Conservation (phyloP, 2,888 invertebrate genomes). For the Junonia oenone region DNA sequence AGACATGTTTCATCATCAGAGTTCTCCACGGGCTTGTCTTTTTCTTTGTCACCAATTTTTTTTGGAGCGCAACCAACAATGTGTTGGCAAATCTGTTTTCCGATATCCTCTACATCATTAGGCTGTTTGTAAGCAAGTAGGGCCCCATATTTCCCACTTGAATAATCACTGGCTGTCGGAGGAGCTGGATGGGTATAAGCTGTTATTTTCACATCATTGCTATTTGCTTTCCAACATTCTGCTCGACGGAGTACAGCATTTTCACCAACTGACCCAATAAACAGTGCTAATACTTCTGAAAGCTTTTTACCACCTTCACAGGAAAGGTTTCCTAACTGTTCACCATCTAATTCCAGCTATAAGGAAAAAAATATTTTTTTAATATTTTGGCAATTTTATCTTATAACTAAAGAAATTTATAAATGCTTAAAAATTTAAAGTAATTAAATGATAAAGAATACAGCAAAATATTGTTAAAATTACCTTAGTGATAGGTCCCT, state of each 20-base stretch:
- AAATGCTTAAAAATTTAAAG: no score
- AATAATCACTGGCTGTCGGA: slow-evolving; percentile 61
- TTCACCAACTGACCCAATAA: slow-evolving; percentile 94
- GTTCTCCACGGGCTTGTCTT: slow-evolving; percentile 81
- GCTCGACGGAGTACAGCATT: slow-evolving; percentile 91
- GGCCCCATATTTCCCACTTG: slow-evolving; percentile 91
- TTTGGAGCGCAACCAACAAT: slow-evolving; percentile 92
- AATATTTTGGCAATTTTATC: no score
- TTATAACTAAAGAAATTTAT: no score
- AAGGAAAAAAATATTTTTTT: no score
- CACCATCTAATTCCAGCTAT: slow-evolving; percentile 82
- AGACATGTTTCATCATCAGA: slow-evolving; percentile 88
- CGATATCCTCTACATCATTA: slow-evolving; percentile 69
- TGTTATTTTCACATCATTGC: slow-evolving; percentile 72
- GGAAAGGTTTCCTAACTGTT: slow-evolving; percentile 82
- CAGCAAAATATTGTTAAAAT: neutral
- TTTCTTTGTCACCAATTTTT: slow-evolving; percentile 83
- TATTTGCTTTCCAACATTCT: slow-evolving; percentile 83
- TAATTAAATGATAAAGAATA: no score
- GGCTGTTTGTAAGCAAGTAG: slow-evolving; percentile 84
- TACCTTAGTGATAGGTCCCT: slow-evolving; percentile 82
- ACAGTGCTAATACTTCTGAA: slow-evolving; percentile 89
- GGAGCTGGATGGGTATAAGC: slow-evolving; percentile 91
- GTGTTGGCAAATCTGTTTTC: slow-evolving; percentile 92
- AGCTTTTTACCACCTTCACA: slow-evolving; percentile 84